These are phyloP conservation scores for Phaethon lepturus DNA, from an alignment of 2,113 vertebrate species.

Conservation along the genomic window DNA sequence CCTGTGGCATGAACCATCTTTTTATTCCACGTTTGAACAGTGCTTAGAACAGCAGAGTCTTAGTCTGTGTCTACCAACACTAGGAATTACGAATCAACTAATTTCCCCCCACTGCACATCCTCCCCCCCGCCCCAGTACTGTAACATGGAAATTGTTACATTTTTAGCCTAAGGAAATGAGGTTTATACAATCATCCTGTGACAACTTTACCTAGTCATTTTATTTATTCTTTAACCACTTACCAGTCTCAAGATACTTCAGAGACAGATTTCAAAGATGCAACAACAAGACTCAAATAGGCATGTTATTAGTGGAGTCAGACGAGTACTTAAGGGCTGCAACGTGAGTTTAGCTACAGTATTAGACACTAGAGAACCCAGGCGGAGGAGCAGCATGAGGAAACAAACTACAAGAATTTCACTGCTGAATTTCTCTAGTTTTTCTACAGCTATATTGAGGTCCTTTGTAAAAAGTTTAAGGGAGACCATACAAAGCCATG, in stretches of 20 bases:
- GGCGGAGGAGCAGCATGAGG: not conserved
- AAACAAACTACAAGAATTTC: not conserved
- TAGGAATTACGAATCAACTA: conserved; percentile 25
- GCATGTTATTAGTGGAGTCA: not conserved
- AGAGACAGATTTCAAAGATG: conserved; percentile 8
- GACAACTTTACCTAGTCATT: not conserved
- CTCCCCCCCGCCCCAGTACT: not conserved
- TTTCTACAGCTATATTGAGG: rapidly evolving
- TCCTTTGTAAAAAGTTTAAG: not conserved
- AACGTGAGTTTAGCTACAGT: not conserved
- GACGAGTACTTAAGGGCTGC: not conserved
- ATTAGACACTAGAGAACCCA: not conserved
- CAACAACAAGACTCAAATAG: not conserved
- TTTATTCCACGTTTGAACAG: not conserved
- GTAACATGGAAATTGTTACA: not conserved
- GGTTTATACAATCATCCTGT: not conserved
- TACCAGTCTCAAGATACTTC: not conserved
- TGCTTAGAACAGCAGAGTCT: not conserved
- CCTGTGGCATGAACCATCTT: not conserved
- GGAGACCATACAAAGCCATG: not conserved
- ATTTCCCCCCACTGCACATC: not conserved
- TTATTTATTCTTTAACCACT: conserved; percentile 12
- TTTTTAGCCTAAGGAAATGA: conserved; percentile 41
- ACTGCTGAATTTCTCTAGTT: not conserved
- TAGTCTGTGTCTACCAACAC: not conserved